Base-by-base conservation (phyloP, 2,888 invertebrate species). In the Drosophila macrothrix region DNA sequence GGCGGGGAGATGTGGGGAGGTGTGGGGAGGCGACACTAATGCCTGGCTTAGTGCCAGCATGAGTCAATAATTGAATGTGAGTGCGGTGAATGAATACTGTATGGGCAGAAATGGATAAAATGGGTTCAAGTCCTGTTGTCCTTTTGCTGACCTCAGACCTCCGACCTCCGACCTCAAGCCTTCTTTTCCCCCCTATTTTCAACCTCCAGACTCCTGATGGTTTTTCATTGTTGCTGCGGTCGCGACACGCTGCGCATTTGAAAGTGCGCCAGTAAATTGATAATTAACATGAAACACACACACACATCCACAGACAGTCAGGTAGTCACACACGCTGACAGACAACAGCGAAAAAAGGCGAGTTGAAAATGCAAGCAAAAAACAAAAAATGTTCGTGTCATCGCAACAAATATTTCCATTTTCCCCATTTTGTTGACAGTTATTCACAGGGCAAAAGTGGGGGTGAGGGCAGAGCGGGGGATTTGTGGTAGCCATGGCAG, bases 41-140 rank as follows among this genome's bases (percentile, higher is more conserved):
- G 74, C 74, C 72, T 84, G 91, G 91, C 86, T 91, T 88, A 91
- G 78, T 90, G 90, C 90, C 91, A 91, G 86, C 86, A 78, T 91
- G 86, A 86, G 91, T 91, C 91, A 90, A 91, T 87, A 90, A 87
- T 88, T 88, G 85, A 90, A 88, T 88, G 78, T 68, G 70, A 68
- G 75, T 74, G 67, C 76, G 66, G 78, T 67, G 66, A 67, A 67
- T 67, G 46, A 49, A 50, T 46, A 54, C 46, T 65, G 37, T 41
- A 22, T 73, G 62, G 29, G 52, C 61, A 31, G 50, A 54, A 54
- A 53, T 67, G 62, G 54, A 29, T 60, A 69, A 69, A 75, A 72
- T 65, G 68, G 90, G 82, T 83, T 88, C 86, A 86, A 88, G 87
- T 87, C 50, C 66, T 59, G 52, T 64, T 82, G 74, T 74, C 70